A percentile compares a stretch with the other conserved stretches of the same genome.
phyloP scores from a whole-genome alignment of 1,140 invertebrate genomes.

The Pseudomyrmex flavicornis region DNA sequence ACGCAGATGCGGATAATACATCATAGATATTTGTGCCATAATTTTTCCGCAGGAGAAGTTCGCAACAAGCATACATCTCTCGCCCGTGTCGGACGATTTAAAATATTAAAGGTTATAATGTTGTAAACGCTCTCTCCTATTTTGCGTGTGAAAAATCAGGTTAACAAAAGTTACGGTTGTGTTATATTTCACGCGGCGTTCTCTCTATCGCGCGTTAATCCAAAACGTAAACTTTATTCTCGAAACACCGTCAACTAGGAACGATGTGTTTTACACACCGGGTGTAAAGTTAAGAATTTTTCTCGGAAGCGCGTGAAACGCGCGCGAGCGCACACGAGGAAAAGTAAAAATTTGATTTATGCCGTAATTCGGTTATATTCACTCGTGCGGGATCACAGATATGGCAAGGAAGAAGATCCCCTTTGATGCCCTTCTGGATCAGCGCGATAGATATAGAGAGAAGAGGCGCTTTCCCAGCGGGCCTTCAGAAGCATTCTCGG shows the following conservation, averaged over 20 bases:
- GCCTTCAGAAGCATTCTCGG: conserved; percentile 54
- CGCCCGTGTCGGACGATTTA: conserved; percentile 27
- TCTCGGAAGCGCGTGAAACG: neutral
- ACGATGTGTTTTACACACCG: no score
- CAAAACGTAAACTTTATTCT: neutral
- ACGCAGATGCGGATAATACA: conserved; percentile 58
- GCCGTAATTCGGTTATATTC: conserved; percentile 55
- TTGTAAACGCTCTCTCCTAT: conserved; percentile 34
- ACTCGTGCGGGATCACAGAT: conserved; percentile 49
- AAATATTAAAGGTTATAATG: conserved; percentile 60
- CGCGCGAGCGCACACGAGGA: neutral
- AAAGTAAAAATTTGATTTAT: conserved; percentile 51
- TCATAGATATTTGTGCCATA: conserved; percentile 58
- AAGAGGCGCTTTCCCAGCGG: conserved; percentile 42
- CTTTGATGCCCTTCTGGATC: conserved; percentile 55
- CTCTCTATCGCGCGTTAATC: neutral
- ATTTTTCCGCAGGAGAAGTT: conserved; percentile 48
- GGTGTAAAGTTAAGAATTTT: no score
- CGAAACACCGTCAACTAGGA: no score
- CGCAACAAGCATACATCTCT: conserved; percentile 53
- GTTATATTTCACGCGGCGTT: neutral
- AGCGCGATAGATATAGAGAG: conserved; percentile 49
- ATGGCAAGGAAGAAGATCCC: conserved; percentile 22
- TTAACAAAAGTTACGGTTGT: neutral
- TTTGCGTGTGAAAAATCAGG: conserved; percentile 36